Percentiles rank a stretch among this genome's conserved stretches.
Evolutionary conservation across 2,797 vertebrate species (phyloP).

Genomic region (Pogoniulus pusillus): DNA sequence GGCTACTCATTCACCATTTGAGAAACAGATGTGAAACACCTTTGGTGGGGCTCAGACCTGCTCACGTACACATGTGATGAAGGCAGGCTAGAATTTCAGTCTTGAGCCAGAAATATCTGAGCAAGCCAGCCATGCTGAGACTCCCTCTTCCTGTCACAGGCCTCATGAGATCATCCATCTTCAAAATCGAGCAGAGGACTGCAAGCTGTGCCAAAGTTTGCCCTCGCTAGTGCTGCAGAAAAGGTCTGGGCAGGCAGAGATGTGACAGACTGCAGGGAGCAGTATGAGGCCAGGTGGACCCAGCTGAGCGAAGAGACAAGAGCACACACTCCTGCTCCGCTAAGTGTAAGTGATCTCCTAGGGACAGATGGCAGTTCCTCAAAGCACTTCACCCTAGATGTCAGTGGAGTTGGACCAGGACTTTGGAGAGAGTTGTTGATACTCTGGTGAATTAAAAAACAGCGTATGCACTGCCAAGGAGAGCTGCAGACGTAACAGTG

Average conservation of each 20-base stretch:
- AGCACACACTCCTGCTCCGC: not conserved
- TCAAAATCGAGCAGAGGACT: not conserved
- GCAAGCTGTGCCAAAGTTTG: not conserved
- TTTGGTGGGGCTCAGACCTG: not conserved
- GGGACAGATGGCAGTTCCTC: not conserved
- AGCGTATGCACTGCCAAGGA: not conserved
- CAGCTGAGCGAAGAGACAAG: not conserved
- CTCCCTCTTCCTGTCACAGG: not conserved
- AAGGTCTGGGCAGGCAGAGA: not conserved
- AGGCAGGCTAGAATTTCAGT: not conserved
- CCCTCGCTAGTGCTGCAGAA: not conserved
- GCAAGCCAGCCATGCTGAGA: not conserved
- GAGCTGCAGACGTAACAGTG: not conserved
- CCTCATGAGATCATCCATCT: not conserved
- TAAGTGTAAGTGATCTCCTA: not conserved
- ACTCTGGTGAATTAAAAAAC: not conserved
- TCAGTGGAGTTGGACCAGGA: not conserved
- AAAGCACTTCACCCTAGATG: not conserved
- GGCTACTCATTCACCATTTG: not conserved
- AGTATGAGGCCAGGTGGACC: not conserved
- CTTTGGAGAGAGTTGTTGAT: not conserved
- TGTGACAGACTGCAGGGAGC: not conserved
- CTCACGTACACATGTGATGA: not conserved
- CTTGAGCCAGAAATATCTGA: slow-evolving; percentile 4
- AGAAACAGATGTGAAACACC: not conserved